These are phyloP conservation scores for Drosophila robusta DNA, from an alignment of 2,888 invertebrate genomes.

Conservation along the genomic window DNA sequence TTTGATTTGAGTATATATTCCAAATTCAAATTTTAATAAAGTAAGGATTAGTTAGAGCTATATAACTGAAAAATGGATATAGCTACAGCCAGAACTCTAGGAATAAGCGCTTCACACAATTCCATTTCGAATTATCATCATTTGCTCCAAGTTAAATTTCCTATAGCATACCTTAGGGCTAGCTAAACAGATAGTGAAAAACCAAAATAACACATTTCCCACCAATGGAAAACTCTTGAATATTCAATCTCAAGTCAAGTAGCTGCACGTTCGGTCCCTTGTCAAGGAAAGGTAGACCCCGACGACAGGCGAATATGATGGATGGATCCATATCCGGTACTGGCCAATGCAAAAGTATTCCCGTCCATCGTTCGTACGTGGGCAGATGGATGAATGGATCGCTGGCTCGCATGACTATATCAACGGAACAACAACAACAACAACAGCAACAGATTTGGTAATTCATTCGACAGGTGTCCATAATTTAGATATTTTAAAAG, in stretches of 20 bases:
- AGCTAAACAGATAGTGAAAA: not conserved
- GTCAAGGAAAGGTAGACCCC: conserved; percentile 9
- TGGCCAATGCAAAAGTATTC: conserved; percentile 4
- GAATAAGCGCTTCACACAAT: too few species aligned
- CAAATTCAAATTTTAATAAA: too few species aligned
- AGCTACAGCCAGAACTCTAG: too few species aligned
- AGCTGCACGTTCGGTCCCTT: not conserved
- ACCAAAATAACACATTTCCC: not conserved
- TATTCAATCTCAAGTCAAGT: not conserved
- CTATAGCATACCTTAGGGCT: conserved; percentile 11
- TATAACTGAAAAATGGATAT: too few species aligned
- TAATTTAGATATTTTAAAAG: conserved; percentile 51
- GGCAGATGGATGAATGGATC: conserved; percentile 20
- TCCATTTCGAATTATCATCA: too few species aligned
- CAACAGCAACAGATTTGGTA: conserved; percentile 41
- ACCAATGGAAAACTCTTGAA: not conserved
- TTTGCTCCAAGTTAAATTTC: too few species aligned
- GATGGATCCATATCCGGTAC: conserved; percentile 66
- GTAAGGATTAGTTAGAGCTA: too few species aligned
- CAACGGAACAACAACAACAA: not conserved
- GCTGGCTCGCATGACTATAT: conserved; percentile 3
- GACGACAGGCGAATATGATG: conserved; percentile 49
- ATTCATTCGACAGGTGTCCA: conserved; percentile 69
- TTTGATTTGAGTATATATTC: too few species aligned
- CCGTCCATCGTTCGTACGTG: conserved; percentile 22